These are phyloP conservation scores for Drosophila glabriapex DNA, from an alignment of 2,888 invertebrate species.

Conservation along the genomic window DNA sequence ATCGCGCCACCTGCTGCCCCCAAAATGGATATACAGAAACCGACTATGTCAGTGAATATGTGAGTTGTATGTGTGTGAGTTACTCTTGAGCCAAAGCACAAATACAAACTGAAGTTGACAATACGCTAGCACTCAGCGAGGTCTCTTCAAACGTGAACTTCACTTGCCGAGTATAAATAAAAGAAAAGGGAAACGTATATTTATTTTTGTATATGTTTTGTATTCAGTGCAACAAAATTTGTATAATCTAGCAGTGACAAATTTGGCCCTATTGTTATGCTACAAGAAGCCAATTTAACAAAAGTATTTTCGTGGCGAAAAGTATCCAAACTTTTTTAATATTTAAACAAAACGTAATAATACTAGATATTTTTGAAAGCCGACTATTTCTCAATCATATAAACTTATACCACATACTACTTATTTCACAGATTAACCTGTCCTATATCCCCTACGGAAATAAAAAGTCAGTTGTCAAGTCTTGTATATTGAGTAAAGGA, in stretches of 20 bases:
- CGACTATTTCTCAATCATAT: background rate
- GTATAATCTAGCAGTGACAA: constrained; percentile 20
- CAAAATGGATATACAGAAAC: constrained; percentile 2
- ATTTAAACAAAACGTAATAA: background rate
- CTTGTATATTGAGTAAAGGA: constrained; percentile 69
- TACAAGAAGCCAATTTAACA: background rate
- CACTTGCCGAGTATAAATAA: constrained; percentile 68
- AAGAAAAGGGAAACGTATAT: constrained; percentile 44
- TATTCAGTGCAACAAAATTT: background rate
- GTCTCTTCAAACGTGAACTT: constrained; percentile 53
- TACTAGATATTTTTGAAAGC: background rate
- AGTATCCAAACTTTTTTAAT: background rate
- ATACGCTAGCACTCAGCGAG: constrained; percentile 58
- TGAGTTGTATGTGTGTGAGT: constrained; percentile 2
- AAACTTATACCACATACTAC: background rate
- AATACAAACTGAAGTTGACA: constrained; percentile 44
- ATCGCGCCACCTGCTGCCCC: constrained; percentile 41
- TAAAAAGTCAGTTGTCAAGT: constrained; percentile 42
- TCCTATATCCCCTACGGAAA: background rate
- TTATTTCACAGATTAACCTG: background rate
- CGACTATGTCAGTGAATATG: constrained; percentile 4
- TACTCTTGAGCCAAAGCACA: constrained; percentile 40
- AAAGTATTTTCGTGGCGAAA: background rate
- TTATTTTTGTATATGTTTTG: background rate
- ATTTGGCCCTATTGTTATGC: background rate